A percentile compares a stretch with the other conserved stretches of the same genome.
Evolutionary conservation across 2,797 vertebrate genomes (phyloP).

Genomic region (Lindbergichthys nudifrons): DNA sequence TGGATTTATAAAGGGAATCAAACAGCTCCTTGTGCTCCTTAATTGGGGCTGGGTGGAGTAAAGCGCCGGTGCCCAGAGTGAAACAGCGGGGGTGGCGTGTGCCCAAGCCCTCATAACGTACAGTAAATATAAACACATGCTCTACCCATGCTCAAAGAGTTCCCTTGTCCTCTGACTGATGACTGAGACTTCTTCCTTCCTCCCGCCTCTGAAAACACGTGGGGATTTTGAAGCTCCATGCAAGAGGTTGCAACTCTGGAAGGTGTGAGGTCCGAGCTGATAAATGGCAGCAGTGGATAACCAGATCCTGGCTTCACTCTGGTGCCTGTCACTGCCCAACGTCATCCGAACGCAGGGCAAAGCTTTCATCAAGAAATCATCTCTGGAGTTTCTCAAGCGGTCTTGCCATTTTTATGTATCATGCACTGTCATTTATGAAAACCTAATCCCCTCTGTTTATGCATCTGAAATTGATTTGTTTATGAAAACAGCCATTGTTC

Average conservation of each 20-base stretch:
- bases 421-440: conserved; percentile 58
- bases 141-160: conserved; percentile 68
- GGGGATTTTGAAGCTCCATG: conserved; percentile 33
- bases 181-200: conserved; percentile 62
- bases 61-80: conserved; percentile 64
- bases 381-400: conserved; percentile 34
- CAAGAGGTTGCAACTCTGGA: conserved; percentile 29
- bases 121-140: conserved; percentile 86
- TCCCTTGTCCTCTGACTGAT: conserved; percentile 74
- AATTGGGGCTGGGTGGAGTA: conserved; percentile 79
- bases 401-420: conserved; percentile 45
- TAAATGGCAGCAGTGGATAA: conserved; percentile 44
- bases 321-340: conserved; percentile 26
- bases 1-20: conserved; percentile 76
- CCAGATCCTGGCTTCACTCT: conserved; percentile 18
- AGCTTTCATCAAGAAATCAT: conserved; percentile 15
- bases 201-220: conserved; percentile 41
- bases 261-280: conserved; percentile 41
- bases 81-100: conserved; percentile 67
- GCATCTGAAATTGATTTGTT: conserved; percentile 72
- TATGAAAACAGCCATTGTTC: conserved; percentile 79
- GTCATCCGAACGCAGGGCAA: conserved; percentile 15
- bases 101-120: conserved; percentile 75
- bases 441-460: conserved; percentile 55
- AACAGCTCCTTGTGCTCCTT: conserved; percentile 82